Evolutionary conservation across 2,888 invertebrate species (phyloP).

Genomic region (Tenodera sinensis): DNA sequence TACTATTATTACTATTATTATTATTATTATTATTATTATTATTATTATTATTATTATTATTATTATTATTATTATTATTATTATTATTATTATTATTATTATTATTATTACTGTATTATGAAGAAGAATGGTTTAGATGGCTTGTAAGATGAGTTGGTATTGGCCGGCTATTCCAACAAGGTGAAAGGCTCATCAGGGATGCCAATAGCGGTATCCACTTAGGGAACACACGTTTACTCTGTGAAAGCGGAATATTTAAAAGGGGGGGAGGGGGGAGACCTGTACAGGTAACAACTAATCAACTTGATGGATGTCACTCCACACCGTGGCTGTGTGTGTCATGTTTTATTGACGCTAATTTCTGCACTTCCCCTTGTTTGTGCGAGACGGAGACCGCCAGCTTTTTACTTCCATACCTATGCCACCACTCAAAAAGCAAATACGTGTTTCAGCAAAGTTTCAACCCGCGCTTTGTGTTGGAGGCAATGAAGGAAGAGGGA

Average conservation of each 20-base stretch:
- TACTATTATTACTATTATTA: no score
- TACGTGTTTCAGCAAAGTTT: conserved; percentile 22
- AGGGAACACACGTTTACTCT: background rate
- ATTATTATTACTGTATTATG: no score
- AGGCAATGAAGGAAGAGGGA: background rate
- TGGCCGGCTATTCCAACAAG: background rate
- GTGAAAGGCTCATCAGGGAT: background rate
- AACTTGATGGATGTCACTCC: background rate
- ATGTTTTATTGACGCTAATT: conserved; percentile 31
- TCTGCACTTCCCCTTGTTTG: conserved; percentile 11
- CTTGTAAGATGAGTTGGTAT: background rate
- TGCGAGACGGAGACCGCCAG: background rate
- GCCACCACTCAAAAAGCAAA: conserved; percentile 26
- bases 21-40: no score
- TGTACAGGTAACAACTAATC: background rate
- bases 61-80: no score
- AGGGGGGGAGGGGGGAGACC: background rate
- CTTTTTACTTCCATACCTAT: background rate
- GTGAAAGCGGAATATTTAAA: background rate
- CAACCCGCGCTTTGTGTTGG: background rate
- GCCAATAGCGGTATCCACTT: background rate
- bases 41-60: no score
- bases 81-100: no score
- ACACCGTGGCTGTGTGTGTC: conserved; percentile 22
- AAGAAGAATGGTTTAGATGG: no score